Evolutionary conservation across 2,888 invertebrate species (phyloP).

Genomic region (Pyrocoelia pectoralis): DNA sequence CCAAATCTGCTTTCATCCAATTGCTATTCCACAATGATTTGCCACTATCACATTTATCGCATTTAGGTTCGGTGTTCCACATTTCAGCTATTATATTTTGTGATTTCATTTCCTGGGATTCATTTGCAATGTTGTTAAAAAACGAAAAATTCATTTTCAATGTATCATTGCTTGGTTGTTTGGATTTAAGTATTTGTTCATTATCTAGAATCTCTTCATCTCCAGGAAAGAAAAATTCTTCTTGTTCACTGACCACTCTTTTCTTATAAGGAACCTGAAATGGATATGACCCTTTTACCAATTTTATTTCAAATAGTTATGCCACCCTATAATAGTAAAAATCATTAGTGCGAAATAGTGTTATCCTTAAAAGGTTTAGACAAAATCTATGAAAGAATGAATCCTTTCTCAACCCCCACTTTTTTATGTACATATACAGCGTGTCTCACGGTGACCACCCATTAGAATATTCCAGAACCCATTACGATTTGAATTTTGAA

Average conservation of each 20-base stretch:
- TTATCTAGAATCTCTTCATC: constrained; percentile 43
- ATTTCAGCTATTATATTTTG: constrained; percentile 49
- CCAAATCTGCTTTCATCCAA: constrained; percentile 32
- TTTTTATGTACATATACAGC: no score
- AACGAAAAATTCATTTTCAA: constrained; percentile 40
- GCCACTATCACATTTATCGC: constrained; percentile 59
- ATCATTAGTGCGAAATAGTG: no score
- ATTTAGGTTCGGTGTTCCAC: constrained; percentile 52
- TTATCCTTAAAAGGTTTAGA: no score
- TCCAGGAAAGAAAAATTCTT: constrained; percentile 51
- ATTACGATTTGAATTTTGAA: no score
- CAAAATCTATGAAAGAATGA: no score
- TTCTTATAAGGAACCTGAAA: constrained; percentile 40
- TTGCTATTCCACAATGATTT: constrained; percentile 43
- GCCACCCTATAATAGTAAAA: no score
- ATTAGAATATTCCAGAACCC: no score
- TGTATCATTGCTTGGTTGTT: constrained; percentile 26
- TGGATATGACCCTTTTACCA: background rate
- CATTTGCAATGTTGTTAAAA: constrained; percentile 32
- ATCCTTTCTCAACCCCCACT: no score
- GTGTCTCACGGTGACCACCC: no score
- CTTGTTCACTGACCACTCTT: constrained; percentile 41
- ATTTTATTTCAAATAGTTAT: no score
- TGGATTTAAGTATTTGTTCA: constrained; percentile 29
- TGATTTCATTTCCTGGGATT: constrained; percentile 34